phyloP scores from a whole-genome alignment of 2,888 invertebrate genomes.

The Meganola albula region DNA sequence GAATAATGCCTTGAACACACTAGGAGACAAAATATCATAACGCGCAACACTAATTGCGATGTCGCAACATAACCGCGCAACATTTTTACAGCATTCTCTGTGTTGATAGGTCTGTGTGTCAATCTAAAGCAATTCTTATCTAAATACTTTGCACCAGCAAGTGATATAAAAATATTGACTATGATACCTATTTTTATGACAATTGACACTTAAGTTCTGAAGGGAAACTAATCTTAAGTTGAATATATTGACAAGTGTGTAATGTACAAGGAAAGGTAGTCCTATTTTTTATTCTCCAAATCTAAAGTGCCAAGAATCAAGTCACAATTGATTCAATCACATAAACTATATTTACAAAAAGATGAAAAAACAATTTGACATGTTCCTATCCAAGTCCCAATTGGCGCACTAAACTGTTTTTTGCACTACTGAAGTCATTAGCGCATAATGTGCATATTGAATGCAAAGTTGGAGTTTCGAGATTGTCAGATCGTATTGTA shows the following conservation, averaged over 20 bases:
- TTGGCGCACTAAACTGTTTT: too few relatives aligned
- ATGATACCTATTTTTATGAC: conserved; percentile 28
- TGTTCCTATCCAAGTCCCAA: too few relatives aligned
- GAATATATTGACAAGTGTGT: background rate
- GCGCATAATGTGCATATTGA: too few relatives aligned
- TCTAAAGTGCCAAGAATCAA: background rate
- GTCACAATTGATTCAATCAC: background rate
- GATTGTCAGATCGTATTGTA: too few relatives aligned
- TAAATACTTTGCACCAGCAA: conserved; percentile 59
- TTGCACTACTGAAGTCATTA: too few relatives aligned
- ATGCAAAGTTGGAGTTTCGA: too few relatives aligned
- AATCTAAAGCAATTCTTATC: conserved; percentile 40
- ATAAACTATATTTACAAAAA: background rate
- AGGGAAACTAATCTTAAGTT: conserved; percentile 8
- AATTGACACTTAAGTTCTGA: conserved; percentile 16
- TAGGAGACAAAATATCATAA: background rate
- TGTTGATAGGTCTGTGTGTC: too few relatives aligned
- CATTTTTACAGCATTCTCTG: conserved; percentile 13
- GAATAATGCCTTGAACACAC: background rate
- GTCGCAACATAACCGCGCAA: background rate
- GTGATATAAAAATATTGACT: conserved; percentile 64
- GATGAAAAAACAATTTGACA: too few relatives aligned
- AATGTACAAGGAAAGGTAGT: background rate
- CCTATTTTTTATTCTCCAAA: background rate
- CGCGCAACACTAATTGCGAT: background rate